Base-by-base conservation (phyloP, 2,797 vertebrate genomes). In the Artibeus jamaicensis region DNA sequence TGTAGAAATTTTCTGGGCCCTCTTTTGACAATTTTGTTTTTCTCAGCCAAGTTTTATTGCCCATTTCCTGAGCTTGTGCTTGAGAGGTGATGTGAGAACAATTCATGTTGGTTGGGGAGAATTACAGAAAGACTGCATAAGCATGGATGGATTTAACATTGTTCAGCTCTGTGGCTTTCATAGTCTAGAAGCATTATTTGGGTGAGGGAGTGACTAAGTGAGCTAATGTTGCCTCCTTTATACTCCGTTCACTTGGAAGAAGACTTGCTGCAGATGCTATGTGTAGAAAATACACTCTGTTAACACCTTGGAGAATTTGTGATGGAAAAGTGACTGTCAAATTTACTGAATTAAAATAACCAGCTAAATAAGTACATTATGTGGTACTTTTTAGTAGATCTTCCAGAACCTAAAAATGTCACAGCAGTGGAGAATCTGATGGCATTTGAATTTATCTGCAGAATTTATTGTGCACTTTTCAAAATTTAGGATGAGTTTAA, bases 401-500 rank as follows among this genome's bases (percentile, higher is more conserved):
- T 96, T 70, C 73, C 18, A 91, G 92, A 82, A 93, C 12, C 65
- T 76, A 65, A 46, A 82, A 50, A 78, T 86, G 37, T 89, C 42
- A 55, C 16, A 79, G 34, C 74, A 86, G 0, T 9, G 32, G 90
- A 89, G 87, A 94, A 83, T 79, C 15, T 71, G 15, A 79, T 87
- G 71, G 6, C 14, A 46, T 77, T 92, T 97, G 42, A 85, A 8
- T 90, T 95, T 77, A 19, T 68, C 92, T 89, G 24, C 39, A 86
- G 46, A 44, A 73, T 92, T 93, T 89, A 39, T 78, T 83, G 50
- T 67, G 14, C 42, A 81, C 22, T 73, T 96, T 79, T 86, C 29
- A 68, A 32, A 91, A 84, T 57, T 90, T 94, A 94, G 42, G 82
- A 70, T 96, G 59, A 95, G 32, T 83, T 68, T 11, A 78, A 62